These are phyloP conservation scores for Papio anubis DNA, from an alignment of 2,113 vertebrate genomes.

Conservation along the genomic window DNA sequence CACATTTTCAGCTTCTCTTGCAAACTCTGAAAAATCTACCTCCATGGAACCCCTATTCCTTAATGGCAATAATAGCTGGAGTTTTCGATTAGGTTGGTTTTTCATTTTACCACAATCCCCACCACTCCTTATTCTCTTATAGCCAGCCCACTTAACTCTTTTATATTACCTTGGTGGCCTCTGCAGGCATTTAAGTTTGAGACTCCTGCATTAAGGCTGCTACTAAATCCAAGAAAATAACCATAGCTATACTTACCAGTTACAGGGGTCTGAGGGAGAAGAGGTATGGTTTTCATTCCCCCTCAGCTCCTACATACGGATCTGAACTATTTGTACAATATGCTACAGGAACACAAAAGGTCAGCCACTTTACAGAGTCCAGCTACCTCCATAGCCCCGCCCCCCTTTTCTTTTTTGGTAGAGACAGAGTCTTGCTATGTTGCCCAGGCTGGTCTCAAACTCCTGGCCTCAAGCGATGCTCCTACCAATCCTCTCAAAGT, in stretches of 20 bases:
- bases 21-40: background rate
- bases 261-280: background rate
- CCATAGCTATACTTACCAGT: background rate
- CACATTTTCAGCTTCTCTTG: background rate
- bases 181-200: background rate
- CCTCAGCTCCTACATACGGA: background rate
- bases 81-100: background rate
- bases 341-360: background rate
- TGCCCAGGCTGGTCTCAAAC: no score
- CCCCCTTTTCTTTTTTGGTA: background rate
- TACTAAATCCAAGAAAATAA: background rate
- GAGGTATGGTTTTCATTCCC: background rate
- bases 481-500: no score
- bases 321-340: background rate
- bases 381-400: background rate
- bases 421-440: no score
- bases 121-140: background rate
- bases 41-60: background rate
- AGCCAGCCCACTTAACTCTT: background rate
- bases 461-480: no score
- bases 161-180: background rate
- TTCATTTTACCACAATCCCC: background rate
- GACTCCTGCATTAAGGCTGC: background rate
- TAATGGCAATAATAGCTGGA: background rate
- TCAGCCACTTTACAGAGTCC: background rate